These are phyloP conservation scores for Ormyrus pomaceus DNA, from an alignment of 2,888 invertebrate genomes.

Conservation along the genomic window DNA sequence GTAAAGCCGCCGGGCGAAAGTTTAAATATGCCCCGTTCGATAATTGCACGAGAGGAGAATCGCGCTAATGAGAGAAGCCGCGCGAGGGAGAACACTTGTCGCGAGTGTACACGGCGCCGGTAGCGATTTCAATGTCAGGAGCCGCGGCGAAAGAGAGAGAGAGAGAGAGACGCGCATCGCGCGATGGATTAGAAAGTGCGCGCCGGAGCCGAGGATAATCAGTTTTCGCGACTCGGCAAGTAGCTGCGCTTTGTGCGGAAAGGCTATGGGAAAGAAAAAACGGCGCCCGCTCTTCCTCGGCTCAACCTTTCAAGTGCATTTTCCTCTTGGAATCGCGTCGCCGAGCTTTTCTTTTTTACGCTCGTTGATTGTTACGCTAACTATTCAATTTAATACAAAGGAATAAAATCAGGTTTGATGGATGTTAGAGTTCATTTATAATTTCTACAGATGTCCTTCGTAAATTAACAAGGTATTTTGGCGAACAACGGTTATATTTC, in stretches of 20 bases:
- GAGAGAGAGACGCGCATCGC: no score
- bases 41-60: slow-evolving; percentile 24
- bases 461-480: no score
- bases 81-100: not conserved
- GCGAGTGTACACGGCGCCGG: not conserved
- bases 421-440: no score
- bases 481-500: no score
- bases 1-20: slow-evolving; percentile 27
- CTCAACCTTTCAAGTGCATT: not conserved
- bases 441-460: no score
- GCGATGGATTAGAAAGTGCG: slow-evolving; percentile 12
- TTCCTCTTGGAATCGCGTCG: not conserved
- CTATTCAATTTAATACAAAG: not conserved
- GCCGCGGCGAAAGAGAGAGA: not conserved
- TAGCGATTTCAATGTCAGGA: slow-evolving; percentile 30
- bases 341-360: not conserved
- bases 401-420: no score
- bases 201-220: not conserved
- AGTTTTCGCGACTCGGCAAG: not conserved
- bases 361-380: not conserved
- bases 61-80: not conserved
- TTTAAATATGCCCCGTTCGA: slow-evolving; percentile 11
- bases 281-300: no score
- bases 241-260: not conserved
- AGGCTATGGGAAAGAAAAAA: no score